Evolutionary conservation across 2,797 vertebrate genomes (phyloP).

Genomic region (Chaenodraco wilsoni): DNA sequence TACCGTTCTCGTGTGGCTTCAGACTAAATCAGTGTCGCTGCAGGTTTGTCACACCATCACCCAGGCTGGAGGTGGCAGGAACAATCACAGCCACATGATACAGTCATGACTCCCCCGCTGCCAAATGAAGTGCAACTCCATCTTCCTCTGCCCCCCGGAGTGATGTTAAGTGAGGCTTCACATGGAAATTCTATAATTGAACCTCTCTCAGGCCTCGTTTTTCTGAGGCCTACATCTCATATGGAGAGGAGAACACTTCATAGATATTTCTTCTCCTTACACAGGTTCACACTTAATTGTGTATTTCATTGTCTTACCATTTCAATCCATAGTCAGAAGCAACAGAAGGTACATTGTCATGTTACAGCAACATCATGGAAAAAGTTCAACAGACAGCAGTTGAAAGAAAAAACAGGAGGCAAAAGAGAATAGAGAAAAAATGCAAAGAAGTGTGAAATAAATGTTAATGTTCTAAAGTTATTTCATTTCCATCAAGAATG

Average conservation of each 20-base stretch:
- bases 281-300: neutral
- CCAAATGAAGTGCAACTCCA: conserved; percentile 59
- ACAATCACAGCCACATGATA: conserved; percentile 51
- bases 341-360: neutral
- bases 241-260: neutral
- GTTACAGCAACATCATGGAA: neutral
- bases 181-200: conserved; percentile 62
- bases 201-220: conserved; percentile 39
- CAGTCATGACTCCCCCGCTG: conserved; percentile 28
- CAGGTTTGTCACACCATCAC: conserved; percentile 44
- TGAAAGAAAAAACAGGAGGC: no score
- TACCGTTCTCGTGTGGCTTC: neutral
- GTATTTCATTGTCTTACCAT: conserved; percentile 8
- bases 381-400: neutral
- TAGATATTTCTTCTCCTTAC: neutral
- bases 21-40: conserved; percentile 37
- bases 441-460: no score
- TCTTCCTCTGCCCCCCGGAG: conserved; percentile 34
- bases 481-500: no score
- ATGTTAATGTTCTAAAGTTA: no score
- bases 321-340: neutral
- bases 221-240: conserved; percentile 2
- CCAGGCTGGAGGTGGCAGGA: conserved; percentile 35
- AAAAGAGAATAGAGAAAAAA: no score
- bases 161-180: conserved; percentile 44